Evolutionary conservation across 2,888 invertebrate species (phyloP).

Genomic region (Phania funesta): DNA sequence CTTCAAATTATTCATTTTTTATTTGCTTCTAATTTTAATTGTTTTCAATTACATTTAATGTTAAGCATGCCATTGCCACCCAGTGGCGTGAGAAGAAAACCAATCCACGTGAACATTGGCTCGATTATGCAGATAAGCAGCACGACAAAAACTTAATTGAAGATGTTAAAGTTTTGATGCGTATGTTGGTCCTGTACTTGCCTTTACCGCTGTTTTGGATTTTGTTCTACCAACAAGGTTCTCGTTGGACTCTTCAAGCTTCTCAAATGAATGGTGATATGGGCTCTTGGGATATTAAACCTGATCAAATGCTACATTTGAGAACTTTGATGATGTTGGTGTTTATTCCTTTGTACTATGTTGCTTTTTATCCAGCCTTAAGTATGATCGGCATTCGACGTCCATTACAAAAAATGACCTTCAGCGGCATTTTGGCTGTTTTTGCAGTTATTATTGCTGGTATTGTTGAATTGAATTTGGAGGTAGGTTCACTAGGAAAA

Average conservation of each 20-base stretch:
- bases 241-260: constrained; percentile 96
- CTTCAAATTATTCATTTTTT: neutral
- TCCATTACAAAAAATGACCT: neutral
- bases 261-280: constrained; percentile 89
- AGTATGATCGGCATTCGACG: neutral
- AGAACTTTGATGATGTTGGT: neutral
- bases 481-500: too few relatives aligned
- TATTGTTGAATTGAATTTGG: neutral
- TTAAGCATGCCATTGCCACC: constrained; percentile 81
- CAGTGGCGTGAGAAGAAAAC: constrained; percentile 78
- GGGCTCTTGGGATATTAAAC: constrained; percentile 84
- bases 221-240: constrained; percentile 84
- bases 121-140: constrained; percentile 90
- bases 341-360: neutral
- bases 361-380: neutral
- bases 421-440: neutral
- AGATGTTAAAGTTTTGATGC: neutral
- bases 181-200: neutral
- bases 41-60: neutral
- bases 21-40: neutral
- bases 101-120: constrained; percentile 88
- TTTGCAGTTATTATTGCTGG: neutral
- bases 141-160: constrained; percentile 84
- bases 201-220: neutral
- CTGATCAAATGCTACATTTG: constrained; percentile 95